These are phyloP conservation scores for Pseudorhombus dupliciocellatus DNA, from an alignment of 2,113 vertebrate species.

Conservation along the genomic window DNA sequence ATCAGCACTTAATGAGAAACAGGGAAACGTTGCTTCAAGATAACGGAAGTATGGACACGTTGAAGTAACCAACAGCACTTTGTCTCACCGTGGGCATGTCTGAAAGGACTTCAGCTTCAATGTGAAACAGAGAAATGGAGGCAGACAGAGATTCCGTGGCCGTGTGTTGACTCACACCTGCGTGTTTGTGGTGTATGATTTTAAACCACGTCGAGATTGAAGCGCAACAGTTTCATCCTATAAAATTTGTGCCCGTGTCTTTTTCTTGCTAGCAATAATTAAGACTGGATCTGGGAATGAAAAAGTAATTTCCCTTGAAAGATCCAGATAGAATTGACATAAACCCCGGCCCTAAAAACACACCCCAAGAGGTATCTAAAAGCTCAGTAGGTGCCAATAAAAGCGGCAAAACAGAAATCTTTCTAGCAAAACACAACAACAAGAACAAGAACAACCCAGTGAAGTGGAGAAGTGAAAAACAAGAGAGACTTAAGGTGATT, in stretches of 20 bases:
- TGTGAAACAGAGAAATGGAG: conserved; percentile 31
- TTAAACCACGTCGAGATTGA: conserved; percentile 59
- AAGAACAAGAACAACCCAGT: conserved; percentile 62
- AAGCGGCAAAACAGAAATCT: conserved; percentile 70
- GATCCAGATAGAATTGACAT: conserved; percentile 66
- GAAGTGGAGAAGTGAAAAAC: conserved; percentile 76
- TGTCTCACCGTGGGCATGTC: not conserved
- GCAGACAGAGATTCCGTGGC: conserved; percentile 6
- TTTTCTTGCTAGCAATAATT: conserved; percentile 73
- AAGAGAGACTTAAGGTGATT: conserved; percentile 78
- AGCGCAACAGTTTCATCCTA: conserved; percentile 52
- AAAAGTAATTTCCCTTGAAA: conserved; percentile 76
- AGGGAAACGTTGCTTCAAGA: not conserved
- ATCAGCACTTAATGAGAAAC: not conserved
- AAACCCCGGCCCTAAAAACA: conserved; percentile 67
- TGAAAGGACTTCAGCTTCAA: not conserved
- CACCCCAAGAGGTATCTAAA: conserved; percentile 63
- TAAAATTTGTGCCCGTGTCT: conserved; percentile 59
- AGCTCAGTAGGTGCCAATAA: conserved; percentile 72
- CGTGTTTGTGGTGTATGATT: conserved; percentile 53
- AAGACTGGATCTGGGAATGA: conserved; percentile 71
- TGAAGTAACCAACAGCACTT: not conserved
- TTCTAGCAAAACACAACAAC: conserved; percentile 75
- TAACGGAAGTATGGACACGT: not conserved
- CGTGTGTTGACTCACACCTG: conserved; percentile 30